Percentiles rank a stretch among this genome's conserved stretches.
phyloP scores from a whole-genome alignment of 2,113 vertebrate species.

The Typhlomys cinereus region DNA sequence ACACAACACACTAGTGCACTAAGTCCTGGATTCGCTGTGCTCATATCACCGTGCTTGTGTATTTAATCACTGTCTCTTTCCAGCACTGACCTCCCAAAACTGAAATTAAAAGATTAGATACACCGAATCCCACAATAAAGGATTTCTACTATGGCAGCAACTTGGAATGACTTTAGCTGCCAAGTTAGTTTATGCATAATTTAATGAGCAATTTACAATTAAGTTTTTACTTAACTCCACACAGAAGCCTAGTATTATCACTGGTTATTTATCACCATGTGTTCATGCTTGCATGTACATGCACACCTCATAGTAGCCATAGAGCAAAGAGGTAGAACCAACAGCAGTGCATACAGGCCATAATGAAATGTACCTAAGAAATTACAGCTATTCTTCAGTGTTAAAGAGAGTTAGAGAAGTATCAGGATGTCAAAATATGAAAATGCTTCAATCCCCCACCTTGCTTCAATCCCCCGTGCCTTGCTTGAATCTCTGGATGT shows the following conservation, averaged over 20 bases:
- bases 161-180: neutral
- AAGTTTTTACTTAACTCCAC: neutral
- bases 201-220: constrained; percentile 31
- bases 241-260: neutral
- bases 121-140: neutral
- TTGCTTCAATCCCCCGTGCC: neutral
- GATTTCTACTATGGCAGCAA: neutral
- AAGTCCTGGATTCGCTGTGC: neutral
- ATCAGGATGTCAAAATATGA: too few relatives aligned
- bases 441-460: neutral
- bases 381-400: neutral
- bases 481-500: neutral
- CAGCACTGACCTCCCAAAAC: neutral
- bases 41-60: neutral
- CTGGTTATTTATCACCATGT: neutral
- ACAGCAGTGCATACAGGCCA: neutral
- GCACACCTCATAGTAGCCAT: neutral
- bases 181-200: constrained; percentile 13
- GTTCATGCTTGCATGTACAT: too few relatives aligned
- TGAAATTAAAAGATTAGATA: neutral
- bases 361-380: neutral
- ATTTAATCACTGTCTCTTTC: constrained; percentile 10
- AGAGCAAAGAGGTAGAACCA: neutral
- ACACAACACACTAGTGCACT: neutral
- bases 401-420: too few relatives aligned